A percentile compares a stretch with the other conserved stretches of the same genome.
Conservation (phyloP, 2,797 vertebrate species). For the Telmatherina bonti region DNA sequence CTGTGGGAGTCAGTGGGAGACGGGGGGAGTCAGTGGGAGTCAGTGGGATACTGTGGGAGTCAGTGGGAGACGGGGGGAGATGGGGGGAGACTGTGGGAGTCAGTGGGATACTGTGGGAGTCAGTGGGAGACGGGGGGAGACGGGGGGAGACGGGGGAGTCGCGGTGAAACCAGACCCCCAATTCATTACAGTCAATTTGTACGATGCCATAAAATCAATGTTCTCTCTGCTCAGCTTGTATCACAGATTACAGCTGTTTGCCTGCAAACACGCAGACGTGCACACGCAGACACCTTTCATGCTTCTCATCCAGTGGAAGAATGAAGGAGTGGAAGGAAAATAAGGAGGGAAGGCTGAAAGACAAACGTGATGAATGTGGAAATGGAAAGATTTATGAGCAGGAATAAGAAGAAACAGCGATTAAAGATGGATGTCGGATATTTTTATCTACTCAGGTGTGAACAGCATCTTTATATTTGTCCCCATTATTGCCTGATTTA, state of each 20-base stretch:
- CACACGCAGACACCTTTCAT: neutral
- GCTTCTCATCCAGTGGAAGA: constrained; percentile 20
- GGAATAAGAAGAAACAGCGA: neutral
- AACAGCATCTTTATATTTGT: constrained; percentile 37
- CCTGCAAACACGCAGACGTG: constrained; percentile 1
- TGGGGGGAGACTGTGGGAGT: constrained; percentile 4
- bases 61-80: no score
- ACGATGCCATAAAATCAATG: constrained; percentile 51
- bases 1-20: no score
- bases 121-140: no score
- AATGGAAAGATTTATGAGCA: constrained; percentile 4
- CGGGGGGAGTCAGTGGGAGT: no score
- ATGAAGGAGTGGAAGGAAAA: neutral
- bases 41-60: no score
- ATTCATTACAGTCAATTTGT: constrained; percentile 28
- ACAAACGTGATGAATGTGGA: neutral
- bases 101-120: no score
- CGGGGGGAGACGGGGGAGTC: no score
- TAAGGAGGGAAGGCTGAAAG: neutral
- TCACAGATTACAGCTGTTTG: constrained; percentile 6
- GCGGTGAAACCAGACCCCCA: constrained; percentile 6
- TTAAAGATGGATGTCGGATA: constrained; percentile 17
- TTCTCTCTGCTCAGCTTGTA: constrained; percentile 18
- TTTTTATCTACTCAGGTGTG: constrained; percentile 19
- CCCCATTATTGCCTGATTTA: constrained; percentile 60